Conservation (phyloP, 2,888 invertebrate genomes). For the Trissolcus brochymenae region DNA sequence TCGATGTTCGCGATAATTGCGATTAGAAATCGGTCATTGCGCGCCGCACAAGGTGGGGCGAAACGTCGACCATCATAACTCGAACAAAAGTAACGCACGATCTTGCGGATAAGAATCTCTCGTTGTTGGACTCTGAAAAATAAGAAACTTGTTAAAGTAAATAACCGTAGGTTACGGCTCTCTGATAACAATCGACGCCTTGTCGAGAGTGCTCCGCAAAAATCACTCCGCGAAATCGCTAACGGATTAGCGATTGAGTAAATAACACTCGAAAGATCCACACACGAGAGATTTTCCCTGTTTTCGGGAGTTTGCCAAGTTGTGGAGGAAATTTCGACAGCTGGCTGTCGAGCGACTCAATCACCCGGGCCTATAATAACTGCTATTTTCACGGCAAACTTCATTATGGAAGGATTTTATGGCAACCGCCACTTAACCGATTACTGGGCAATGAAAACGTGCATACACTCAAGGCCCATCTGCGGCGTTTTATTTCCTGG, state of each 20-base stretch:
- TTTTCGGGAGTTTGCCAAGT: background rate
- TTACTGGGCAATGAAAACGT: slow-evolving; percentile 37
- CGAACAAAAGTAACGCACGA: slow-evolving; percentile 22
- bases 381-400: slow-evolving; percentile 41
- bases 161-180: slow-evolving; percentile 10
- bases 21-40: slow-evolving; percentile 2
- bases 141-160: slow-evolving; percentile 37
- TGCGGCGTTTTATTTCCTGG: slow-evolving; percentile 72
- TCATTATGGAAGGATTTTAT: slow-evolving; percentile 24
- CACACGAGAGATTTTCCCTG: background rate
- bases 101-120: slow-evolving; percentile 28
- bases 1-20: background rate
- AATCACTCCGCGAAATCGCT: slow-evolving; percentile 26
- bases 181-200: slow-evolving; percentile 27
- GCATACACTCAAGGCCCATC: slow-evolving; percentile 26
- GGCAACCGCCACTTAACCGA: slow-evolving; percentile 33
- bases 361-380: slow-evolving; percentile 13
- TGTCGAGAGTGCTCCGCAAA: slow-evolving; percentile 10
- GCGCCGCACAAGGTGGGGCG: background rate
- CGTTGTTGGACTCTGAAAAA: slow-evolving; percentile 20
- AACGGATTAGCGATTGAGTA: slow-evolving; percentile 15
- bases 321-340: slow-evolving; percentile 31
- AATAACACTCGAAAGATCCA: slow-evolving; percentile 9
- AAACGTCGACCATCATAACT: slow-evolving; percentile 13
- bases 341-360: slow-evolving; percentile 10